Base-by-base conservation (phyloP, 2,888 invertebrate species). In the Melitaea athalia region DNA sequence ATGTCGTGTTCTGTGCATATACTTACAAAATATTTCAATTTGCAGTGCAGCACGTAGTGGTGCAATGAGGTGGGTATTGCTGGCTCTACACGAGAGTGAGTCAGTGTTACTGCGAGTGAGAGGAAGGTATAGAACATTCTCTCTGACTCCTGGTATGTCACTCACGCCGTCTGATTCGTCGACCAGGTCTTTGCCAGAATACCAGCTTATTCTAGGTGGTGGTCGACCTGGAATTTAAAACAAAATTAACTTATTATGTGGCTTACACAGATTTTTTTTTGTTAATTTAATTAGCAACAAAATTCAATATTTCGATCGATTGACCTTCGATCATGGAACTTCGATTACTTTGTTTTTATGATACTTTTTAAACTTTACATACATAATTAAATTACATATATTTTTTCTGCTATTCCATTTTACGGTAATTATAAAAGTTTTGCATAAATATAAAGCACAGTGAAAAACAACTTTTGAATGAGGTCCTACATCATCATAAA, bases 11-110 rank as follows among this genome's bases (percentile, higher is more conserved):
- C 10, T 50, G 10, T n/a, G 7, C 2, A 15, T 31, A 57, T 57
- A 88, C 96, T 96, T 85, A 96, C 96, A 93, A 80, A 95, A 96
- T 81, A 96, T 93, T 82, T 96, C 95, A 78, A 96, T 91, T 7
- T 94, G 94, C 73, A 96, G 93, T 1, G 94, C 93, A 68, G 95
- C 94, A 66, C 94, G 93, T 69, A 96, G 93, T 15, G 96, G 96
- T 7, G 94, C 91, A 42, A 95, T 94, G 70, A 95, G 93, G 76
- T 95, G 94, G 77, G 96, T 96, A 88, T 96, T 96, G 61, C 94
- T 93, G 0, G 96, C 96, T 81, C 95, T 94, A 80, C 96, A 96
- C 15, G 95, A 95, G 75, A 96, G 93, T 5, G 94, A 93, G 0
- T 95, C 94, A 69, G 96, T 93, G 85, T 96, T 95, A 76, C 94